Evolutionary conservation across 1,140 invertebrate genomes (phyloP).

Genomic region (Drosophila funebris): DNA sequence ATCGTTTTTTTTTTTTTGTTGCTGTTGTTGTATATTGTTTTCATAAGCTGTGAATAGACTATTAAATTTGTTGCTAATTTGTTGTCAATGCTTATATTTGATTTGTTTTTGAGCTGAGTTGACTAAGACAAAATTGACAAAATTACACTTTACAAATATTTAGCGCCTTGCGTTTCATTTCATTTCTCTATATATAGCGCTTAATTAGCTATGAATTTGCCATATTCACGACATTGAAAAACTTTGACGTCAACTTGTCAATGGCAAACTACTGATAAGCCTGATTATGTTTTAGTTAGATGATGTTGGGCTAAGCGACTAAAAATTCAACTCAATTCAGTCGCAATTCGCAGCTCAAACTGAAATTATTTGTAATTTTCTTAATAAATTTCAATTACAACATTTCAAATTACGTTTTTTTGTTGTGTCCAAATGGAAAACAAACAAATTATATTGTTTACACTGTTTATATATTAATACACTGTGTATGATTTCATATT

Average conservation of each 20-base stretch:
- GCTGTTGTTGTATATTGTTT: background rate
- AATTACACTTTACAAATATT: background rate
- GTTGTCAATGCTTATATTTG: background rate
- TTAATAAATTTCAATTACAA: conserved; percentile 22
- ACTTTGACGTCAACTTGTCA: conserved; percentile 38
- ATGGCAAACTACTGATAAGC: conserved; percentile 37
- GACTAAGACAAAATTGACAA: no score
- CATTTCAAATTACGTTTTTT: conserved; percentile 5
- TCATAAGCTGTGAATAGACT: background rate
- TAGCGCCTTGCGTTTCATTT: background rate
- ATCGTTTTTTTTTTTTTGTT: background rate
- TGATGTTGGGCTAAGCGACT: background rate
- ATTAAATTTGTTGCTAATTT: conserved; percentile 5
- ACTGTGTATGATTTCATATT: conserved; percentile 62
- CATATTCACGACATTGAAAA: conserved; percentile 33
- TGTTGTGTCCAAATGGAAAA: conserved; percentile 28
- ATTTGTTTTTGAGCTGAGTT: no score
- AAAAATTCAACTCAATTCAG: conserved; percentile 19
- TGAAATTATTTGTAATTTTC: conserved; percentile 1
- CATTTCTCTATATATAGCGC: background rate
- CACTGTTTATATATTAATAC: conserved; percentile 9
- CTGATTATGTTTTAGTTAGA: background rate
- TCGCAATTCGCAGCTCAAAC: conserved; percentile 4
- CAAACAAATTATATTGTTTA: conserved; percentile 32
- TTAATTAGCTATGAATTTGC: conserved; percentile 39